These are phyloP conservation scores for Stichopus chloronotus DNA, from an alignment of 35 echinoderm and acorn worm genomes.

Conservation along the genomic window DNA sequence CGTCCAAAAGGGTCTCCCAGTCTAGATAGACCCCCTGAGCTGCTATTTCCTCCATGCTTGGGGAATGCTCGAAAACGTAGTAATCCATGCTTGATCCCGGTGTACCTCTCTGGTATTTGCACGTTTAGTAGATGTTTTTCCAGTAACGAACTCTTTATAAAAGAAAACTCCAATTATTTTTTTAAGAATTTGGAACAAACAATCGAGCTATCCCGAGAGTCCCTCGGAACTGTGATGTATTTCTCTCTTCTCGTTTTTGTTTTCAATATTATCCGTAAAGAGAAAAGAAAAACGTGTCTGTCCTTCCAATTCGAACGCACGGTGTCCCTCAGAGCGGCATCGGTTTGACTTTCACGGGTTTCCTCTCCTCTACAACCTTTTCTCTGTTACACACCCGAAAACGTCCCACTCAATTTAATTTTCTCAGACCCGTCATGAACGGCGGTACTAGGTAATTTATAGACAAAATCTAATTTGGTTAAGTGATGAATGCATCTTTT, in stretches of 20 bases:
- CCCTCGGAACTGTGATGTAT: too few species aligned
- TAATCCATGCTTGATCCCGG: conserved; percentile 65
- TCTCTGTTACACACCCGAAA: background rate
- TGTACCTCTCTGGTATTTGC: background rate
- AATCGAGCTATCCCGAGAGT: too few species aligned
- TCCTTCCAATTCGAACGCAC: too few species aligned
- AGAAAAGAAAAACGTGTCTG: background rate
- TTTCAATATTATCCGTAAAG: too few species aligned
- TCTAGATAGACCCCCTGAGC: conserved; percentile 67
- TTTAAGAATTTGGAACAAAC: too few species aligned
- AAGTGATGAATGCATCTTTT: conserved; percentile 33
- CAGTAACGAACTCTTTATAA: background rate
- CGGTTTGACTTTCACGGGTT: background rate
- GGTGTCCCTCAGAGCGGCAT: background rate
- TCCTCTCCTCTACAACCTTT: background rate
- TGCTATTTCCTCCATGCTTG: conserved; percentile 88
- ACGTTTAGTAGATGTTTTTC: background rate
- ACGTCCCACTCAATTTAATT: background rate
- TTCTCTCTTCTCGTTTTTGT: too few species aligned
- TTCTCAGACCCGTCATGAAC: background rate
- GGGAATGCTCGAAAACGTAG: conserved; percentile 84
- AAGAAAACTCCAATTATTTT: too few species aligned
- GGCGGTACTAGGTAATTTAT: conserved; percentile 27
- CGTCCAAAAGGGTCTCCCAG: conserved; percentile 73
- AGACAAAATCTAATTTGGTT: conserved; percentile 37